phyloP scores from a whole-genome alignment of 2,113 vertebrate species.

The Mesembrinibis cayennensis region DNA sequence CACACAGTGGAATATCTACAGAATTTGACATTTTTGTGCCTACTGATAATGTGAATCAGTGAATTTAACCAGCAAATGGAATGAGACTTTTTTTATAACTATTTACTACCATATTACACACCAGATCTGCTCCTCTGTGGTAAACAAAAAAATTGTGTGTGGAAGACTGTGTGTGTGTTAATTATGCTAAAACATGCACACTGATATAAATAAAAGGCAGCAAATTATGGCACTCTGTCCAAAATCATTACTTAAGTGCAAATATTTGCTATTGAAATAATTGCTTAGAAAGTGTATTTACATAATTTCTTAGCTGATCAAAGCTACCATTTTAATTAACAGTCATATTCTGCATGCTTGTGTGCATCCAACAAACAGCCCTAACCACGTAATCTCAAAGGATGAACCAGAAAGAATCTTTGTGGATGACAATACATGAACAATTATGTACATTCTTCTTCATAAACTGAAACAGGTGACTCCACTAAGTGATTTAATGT shows the following conservation, averaged over 20 bases:
- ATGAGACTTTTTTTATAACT: not conserved
- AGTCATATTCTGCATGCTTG: not conserved
- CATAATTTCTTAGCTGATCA: not conserved
- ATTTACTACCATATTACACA: not conserved
- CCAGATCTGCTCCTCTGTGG: not conserved
- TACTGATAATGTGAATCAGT: not conserved
- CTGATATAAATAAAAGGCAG: slow-evolving; percentile 31
- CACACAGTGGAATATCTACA: not conserved
- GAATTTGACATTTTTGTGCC: not conserved
- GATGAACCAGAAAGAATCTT: not conserved
- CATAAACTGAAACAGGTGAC: not conserved
- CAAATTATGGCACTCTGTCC: slow-evolving; percentile 5
- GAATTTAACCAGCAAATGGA: not conserved
- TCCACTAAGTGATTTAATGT: not conserved
- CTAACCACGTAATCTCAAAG: not conserved
- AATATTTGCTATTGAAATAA: slow-evolving; percentile 48
- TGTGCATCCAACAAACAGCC: not conserved
- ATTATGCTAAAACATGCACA: slow-evolving; percentile 51
- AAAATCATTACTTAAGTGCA: not conserved
- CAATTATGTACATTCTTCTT: not conserved
- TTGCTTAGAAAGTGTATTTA: slow-evolving; percentile 39
- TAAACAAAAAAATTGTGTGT: not conserved
- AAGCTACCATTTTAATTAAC: not conserved
- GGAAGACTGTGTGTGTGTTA: not conserved
- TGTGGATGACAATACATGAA: not conserved